phyloP scores from a whole-genome alignment of 2,888 invertebrate species.

The Melinaea marsaeus region DNA sequence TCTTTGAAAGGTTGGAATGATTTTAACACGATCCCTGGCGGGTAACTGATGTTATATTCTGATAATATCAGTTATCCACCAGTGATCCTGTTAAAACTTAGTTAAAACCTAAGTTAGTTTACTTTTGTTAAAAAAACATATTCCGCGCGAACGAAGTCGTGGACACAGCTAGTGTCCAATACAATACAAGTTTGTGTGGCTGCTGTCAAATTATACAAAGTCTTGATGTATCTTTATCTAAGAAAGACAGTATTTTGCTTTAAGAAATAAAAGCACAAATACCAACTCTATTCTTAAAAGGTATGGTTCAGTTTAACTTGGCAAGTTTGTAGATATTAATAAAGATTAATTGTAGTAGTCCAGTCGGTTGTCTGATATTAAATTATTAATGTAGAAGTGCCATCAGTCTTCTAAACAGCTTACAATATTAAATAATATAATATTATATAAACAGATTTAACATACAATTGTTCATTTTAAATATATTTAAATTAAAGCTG shows the following conservation, averaged over 20 bases:
- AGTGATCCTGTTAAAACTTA: too few species aligned
- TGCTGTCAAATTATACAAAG: not conserved
- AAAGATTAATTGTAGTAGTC: slow-evolving; percentile 5
- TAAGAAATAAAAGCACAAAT: not conserved
- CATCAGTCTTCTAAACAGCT: not conserved
- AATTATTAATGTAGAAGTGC: not conserved
- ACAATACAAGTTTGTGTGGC: not conserved
- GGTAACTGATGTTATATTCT: too few species aligned
- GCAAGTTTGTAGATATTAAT: not conserved
- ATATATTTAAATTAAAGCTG: too few species aligned
- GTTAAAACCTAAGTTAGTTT: too few species aligned
- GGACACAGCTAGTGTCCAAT: not conserved
- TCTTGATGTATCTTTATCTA: not conserved
- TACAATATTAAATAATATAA: not conserved
- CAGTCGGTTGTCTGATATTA: not conserved
- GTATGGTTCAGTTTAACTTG: not conserved
- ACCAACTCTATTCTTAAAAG: not conserved
- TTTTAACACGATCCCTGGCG: too few species aligned
- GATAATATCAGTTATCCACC: too few species aligned
- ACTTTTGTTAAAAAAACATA: too few species aligned
- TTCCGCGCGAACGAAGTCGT: too few species aligned
- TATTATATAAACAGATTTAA: not conserved
- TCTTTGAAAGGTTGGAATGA: too few species aligned
- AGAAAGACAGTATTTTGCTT: slow-evolving; percentile 3
- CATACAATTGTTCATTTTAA: too few species aligned